Evolutionary conservation across 1,140 invertebrate species (phyloP).

Genomic region (Littorina saxatilis): DNA sequence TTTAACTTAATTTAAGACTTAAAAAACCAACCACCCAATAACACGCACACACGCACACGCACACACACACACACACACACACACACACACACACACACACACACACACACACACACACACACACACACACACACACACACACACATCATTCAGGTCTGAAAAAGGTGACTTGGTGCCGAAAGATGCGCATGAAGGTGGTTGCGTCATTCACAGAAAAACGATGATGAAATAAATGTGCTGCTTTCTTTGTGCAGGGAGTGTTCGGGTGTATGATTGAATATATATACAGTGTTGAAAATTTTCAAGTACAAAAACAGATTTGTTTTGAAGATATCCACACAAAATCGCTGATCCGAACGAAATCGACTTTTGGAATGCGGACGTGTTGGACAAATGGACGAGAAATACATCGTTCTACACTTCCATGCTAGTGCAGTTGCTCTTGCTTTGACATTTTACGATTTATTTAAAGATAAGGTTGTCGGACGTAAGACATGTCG

Average conservation of each 20-base stretch:
- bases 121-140: not conserved
- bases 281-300: not conserved
- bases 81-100: conserved; percentile 23
- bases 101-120: conserved; percentile 17
- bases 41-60: not conserved
- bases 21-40: not conserved
- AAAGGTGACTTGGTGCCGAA: not conserved
- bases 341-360: too few relatives aligned
- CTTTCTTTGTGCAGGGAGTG: not conserved
- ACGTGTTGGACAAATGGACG: too few relatives aligned
- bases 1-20: not conserved
- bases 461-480: too few relatives aligned
- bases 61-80: conserved; percentile 14
- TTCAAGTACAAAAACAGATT: not conserved
- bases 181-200: not conserved
- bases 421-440: too few relatives aligned
- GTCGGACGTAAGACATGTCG: too few relatives aligned
- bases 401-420: too few relatives aligned
- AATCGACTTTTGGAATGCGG: too few relatives aligned
- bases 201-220: not conserved
- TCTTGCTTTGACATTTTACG: too few relatives aligned
- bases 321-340: too few relatives aligned
- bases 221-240: too few relatives aligned
- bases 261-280: not conserved
- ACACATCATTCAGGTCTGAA: too few relatives aligned